Evolutionary conservation across 2,797 vertebrate genomes (phyloP), one percentile per base, ranked within the genome.

Genomic region (Borostomias antarcticus): DNA sequence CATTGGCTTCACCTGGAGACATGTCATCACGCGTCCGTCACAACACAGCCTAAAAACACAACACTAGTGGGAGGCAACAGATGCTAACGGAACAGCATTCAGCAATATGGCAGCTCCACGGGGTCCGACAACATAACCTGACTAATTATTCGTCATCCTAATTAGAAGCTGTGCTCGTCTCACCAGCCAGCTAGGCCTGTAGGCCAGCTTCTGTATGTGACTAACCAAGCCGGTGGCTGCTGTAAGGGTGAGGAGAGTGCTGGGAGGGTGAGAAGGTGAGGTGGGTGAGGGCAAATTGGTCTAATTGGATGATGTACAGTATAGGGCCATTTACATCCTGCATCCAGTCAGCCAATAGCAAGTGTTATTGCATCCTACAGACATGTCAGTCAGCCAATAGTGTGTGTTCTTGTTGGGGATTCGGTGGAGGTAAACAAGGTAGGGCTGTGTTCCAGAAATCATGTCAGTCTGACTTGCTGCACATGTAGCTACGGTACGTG

Each of bases 1-100:
- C 33, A 56, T 56, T 17, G 54, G 35, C 50, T 51, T 58, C 40
- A 66, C 64, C 64, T 58, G 29, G 47, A 58, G 64, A 66, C 64
- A 66, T 48, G 57, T 37, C 29, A 66, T 19, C 32, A 10, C 30
- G 19, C 64, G 48, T 33, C 43, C 57, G 37, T 59, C 57, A 43
- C 11, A 40, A 56, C 9, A n/a, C 53, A 43, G 58, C 21, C 53
- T 23, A 9, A 43, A 25, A 30, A 57, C 25, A 45, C 29, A 26
- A 37, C 40, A 23, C 28, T 33, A 19, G 30, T 30, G 32, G 9
- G 28, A 47, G 53, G 45, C 29, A 53, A 25, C 26, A 29, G 56
- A 23, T 4, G 58, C 43, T 13, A 25, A 28, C 40, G 25, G 23
- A 15, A 26, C 6, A 23, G 26, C 23, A 43, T 26, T 7, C 13